Evolutionary conservation across 2,888 invertebrate genomes (phyloP).

Genomic region (Girardia tigrina): DNA sequence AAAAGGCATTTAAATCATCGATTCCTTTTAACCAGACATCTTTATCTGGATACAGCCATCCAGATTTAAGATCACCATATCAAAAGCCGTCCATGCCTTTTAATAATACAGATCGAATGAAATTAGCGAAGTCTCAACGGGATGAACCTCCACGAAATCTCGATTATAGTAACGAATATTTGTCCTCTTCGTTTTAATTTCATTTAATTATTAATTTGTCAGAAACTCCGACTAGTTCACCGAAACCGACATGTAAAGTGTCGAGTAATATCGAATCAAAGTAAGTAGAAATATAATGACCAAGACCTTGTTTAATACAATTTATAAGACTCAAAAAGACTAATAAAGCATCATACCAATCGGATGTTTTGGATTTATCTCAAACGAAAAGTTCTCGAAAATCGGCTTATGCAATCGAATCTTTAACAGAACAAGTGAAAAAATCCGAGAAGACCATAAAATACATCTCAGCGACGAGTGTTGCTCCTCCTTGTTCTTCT

Average conservation of each 20-base stretch:
- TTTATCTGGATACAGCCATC: not conserved
- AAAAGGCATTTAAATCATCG: not conserved
- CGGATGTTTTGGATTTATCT: conserved; percentile 1
- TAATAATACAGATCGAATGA: not conserved
- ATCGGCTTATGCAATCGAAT: not conserved
- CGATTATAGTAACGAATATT: conserved; percentile 6
- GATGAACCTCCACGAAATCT: not conserved
- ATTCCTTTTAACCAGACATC: not conserved
- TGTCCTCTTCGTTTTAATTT: no score
- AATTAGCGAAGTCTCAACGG: not conserved
- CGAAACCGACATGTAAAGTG: not conserved
- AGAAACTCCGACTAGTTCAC: conserved; percentile 14
- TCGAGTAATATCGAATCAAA: not conserved
- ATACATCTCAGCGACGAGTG: not conserved
- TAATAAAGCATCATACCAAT: not conserved
- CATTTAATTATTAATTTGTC: not conserved
- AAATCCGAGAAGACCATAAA: no score
- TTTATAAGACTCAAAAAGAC: not conserved
- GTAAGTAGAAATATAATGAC: not conserved
- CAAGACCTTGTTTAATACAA: not conserved
- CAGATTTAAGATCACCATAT: conserved; percentile 14
- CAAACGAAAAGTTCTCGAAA: not conserved
- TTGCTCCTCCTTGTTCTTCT: not conserved
- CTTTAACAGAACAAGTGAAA: not conserved
- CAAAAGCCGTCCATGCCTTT: not conserved